Conservation (phyloP, 2,888 invertebrate species). For the Leptopilina syphax region DNA sequence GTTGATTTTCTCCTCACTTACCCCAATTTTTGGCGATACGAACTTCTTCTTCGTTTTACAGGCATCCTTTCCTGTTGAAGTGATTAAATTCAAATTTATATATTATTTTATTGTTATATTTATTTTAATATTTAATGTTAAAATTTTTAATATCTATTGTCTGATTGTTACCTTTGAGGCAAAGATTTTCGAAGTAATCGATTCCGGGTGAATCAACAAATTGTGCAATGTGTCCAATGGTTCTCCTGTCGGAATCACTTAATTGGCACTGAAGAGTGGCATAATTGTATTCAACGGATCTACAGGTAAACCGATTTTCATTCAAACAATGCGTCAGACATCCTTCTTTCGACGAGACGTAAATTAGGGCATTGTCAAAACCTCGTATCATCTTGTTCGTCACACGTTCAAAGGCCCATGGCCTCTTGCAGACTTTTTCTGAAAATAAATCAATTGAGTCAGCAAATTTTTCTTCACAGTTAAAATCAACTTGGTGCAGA, state of each 20-base stretch:
- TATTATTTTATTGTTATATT: too few species aligned
- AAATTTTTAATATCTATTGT: too few species aligned
- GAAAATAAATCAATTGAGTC: conserved; percentile 49
- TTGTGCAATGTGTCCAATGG: conserved; percentile 92
- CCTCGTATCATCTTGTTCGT: conserved; percentile 95
- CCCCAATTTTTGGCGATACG: conserved; percentile 90
- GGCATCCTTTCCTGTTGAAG: conserved; percentile 82
- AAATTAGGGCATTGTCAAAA: conserved; percentile 93
- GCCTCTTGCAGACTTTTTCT: conserved; percentile 93
- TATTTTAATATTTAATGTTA: too few species aligned
- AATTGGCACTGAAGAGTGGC: conserved; percentile 94
- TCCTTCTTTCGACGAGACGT: conserved; percentile 95
- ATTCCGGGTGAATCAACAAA: conserved; percentile 91
- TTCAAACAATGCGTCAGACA: conserved; percentile 95
- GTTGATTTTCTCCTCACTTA: conserved; percentile 93
- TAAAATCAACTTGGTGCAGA: too few species aligned
- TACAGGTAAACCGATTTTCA: conserved; percentile 94
- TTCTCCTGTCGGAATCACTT: conserved; percentile 92
- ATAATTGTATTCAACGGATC: conserved; percentile 96
- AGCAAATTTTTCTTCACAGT: not conserved
- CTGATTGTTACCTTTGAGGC: conserved; percentile 86
- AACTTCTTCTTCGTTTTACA: conserved; percentile 90
- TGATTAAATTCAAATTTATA: too few species aligned
- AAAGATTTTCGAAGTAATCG: conserved; percentile 94
- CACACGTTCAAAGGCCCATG: conserved; percentile 95